Conservation (phyloP, 2,797 vertebrate species). For the Hafferia zeledoni region DNA sequence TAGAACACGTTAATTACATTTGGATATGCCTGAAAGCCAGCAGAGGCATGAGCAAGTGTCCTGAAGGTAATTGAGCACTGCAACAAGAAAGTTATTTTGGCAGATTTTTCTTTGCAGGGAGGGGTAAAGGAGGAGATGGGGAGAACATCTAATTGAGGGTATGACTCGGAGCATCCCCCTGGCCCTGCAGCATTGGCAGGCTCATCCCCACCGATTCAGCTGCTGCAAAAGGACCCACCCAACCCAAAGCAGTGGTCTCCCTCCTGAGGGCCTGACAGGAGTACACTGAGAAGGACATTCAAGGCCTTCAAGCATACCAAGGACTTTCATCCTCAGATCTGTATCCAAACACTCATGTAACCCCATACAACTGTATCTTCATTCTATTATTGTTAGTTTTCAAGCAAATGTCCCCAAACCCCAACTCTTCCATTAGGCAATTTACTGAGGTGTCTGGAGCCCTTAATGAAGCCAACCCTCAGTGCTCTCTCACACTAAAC, state of each 20-base stretch:
- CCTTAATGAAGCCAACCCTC: neutral
- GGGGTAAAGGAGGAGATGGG: neutral
- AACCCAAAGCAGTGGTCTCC: neutral
- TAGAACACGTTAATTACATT: conserved; percentile 61
- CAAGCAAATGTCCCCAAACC: neutral
- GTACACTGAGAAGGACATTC: rapidly evolving
- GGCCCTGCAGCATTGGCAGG: neutral
- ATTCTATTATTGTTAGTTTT: neutral
- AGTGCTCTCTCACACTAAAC: neutral
- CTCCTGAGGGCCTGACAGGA: neutral
- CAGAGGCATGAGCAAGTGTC: neutral
- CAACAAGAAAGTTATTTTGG: neutral
- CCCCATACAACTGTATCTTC: neutral
- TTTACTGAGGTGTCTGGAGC: neutral
- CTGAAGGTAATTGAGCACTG: neutral
- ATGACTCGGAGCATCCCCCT: neutral
- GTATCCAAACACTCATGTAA: neutral
- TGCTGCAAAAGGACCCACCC: neutral
- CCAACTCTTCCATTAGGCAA: neutral
- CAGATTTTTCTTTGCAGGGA: neutral
- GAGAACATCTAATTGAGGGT: neutral
- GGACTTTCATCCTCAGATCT: neutral
- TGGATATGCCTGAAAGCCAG: conserved; percentile 15
- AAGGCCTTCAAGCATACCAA: neutral
- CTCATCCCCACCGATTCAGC: rapidly evolving